These are phyloP conservation scores for Liasis olivaceus DNA, from an alignment of 2,797 vertebrate species.

Conservation along the genomic window DNA sequence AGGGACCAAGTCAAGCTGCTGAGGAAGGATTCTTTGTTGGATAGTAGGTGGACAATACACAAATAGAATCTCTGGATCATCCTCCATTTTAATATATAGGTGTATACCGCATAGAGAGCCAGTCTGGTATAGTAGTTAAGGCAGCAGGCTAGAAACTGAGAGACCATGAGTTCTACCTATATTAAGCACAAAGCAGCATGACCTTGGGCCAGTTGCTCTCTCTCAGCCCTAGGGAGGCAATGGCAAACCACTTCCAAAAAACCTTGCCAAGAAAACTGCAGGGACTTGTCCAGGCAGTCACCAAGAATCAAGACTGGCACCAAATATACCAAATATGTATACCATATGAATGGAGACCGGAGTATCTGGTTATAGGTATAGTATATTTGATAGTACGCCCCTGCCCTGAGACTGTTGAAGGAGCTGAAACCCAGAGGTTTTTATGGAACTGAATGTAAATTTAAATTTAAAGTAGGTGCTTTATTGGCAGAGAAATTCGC, in stretches of 20 bases:
- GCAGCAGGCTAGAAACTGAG: neutral
- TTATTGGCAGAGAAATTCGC: neutral
- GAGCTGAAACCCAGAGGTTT: neutral
- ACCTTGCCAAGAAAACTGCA: neutral
- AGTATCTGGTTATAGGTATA: neutral
- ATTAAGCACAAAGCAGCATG: neutral
- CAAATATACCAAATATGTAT: neutral
- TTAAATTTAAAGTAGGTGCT: neutral
- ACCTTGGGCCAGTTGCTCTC: neutral
- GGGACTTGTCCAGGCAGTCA: neutral
- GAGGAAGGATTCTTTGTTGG: neutral
- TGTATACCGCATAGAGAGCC: too few species aligned
- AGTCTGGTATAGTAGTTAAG: neutral
- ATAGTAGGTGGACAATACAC: neutral
- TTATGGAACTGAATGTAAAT: neutral
- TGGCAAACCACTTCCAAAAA: neutral
- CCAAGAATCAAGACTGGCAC: neutral
- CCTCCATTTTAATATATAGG: too few species aligned
- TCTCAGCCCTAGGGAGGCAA: neutral
- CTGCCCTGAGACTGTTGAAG: neutral
- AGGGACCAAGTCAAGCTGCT: neutral
- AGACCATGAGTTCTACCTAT: neutral
- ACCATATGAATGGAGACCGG: neutral
- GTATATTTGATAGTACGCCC: neutral
- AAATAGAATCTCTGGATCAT: neutral